Conservation (phyloP, 2,113 vertebrate species). For the Tachycineta bicolor region DNA sequence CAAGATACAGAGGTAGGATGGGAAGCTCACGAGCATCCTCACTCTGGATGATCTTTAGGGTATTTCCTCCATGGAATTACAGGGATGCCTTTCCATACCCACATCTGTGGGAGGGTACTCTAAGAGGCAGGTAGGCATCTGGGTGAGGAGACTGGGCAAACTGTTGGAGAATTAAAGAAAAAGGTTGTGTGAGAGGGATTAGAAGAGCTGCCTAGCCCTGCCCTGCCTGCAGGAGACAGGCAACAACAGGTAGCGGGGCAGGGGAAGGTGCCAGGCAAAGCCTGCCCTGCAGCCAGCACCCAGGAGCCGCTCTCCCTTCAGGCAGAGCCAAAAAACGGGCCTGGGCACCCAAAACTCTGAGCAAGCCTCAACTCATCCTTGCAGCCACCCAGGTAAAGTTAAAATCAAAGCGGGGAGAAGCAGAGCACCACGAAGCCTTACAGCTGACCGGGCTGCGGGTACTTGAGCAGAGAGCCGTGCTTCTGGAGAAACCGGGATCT, state of each 20-base stretch:
- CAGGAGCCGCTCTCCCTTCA: background rate
- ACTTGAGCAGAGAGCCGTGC: background rate
- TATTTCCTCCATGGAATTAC: background rate
- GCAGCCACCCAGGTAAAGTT: background rate
- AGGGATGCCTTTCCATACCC: background rate
- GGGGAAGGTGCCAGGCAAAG: background rate
- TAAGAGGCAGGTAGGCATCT: background rate
- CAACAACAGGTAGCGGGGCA: background rate
- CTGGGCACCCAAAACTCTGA: background rate
- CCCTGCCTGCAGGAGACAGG: background rate
- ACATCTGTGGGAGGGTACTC: fast-evolving
- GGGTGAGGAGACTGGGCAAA: background rate
- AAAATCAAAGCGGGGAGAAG: background rate
- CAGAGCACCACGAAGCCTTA: background rate
- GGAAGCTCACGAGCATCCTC: background rate
- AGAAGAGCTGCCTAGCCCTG: background rate
- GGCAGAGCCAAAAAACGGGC: background rate
- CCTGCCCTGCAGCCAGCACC: background rate
- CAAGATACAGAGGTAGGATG: background rate
- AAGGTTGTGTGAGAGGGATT: background rate
- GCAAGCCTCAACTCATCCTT: background rate
- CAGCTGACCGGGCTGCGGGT: background rate
- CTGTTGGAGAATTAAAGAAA: background rate
- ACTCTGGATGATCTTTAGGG: fast-evolving
- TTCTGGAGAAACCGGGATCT: background rate